A percentile compares a stretch with the other conserved stretches of the same genome.
Conservation (phyloP, 2,113 vertebrate genomes). For the Nannospalax galili region DNA sequence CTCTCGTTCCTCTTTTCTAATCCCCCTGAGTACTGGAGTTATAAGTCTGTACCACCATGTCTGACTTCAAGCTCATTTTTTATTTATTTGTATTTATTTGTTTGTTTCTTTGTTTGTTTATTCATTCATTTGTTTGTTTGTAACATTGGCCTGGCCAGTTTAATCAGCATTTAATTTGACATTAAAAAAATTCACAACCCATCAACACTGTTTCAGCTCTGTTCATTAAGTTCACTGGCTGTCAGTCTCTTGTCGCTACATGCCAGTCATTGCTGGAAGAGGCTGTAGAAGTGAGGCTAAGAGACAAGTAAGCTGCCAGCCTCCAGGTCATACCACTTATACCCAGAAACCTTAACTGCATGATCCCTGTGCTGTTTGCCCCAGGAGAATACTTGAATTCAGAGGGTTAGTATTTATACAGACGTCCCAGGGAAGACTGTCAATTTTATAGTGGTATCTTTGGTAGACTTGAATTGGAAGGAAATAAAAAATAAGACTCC, state of each 20-base stretch:
- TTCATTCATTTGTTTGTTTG: neutral
- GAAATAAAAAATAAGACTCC: neutral
- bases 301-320: neutral
- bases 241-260: neutral
- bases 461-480: neutral
- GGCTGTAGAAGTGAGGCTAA: neutral
- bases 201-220: slow-evolving; percentile 1
- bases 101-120: neutral
- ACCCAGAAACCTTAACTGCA: neutral
- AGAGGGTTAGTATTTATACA: neutral
- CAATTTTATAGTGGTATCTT: neutral
- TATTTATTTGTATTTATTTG: neutral
- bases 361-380: neutral
- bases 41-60: neutral
- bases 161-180: slow-evolving; percentile 25
- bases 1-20: too few species aligned
- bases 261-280: neutral
- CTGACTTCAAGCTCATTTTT: neutral
- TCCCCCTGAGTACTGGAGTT: neutral
- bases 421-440: neutral
- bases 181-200: neutral
- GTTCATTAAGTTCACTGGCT: neutral
- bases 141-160: neutral
- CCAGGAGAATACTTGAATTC: rapidly evolving
- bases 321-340: neutral